Conservation (phyloP, 2,797 vertebrate species). For the Neosilurus hyrtlii region DNA sequence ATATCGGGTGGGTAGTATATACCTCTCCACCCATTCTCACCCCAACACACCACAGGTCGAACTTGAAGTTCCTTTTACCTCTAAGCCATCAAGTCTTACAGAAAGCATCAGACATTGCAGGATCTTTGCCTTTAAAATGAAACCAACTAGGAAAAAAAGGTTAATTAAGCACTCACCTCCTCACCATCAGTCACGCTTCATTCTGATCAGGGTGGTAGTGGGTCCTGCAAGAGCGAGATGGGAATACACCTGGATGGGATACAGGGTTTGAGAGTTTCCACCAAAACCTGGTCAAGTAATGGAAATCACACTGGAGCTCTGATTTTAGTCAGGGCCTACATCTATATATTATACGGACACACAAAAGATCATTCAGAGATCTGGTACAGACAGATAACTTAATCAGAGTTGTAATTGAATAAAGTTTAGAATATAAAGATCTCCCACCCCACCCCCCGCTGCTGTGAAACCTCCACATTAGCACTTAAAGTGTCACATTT, state of each 20-base stretch:
- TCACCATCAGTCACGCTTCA: background rate
- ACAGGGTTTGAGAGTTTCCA: background rate
- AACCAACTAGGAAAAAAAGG: background rate
- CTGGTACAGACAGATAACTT: background rate
- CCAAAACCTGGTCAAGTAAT: too few species aligned
- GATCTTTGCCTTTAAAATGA: background rate
- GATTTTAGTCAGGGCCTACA: too few species aligned
- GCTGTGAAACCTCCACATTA: background rate
- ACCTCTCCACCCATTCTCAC: background rate
- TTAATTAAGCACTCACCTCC: background rate
- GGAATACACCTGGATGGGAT: background rate
- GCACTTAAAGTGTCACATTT: background rate
- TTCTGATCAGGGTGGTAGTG: background rate
- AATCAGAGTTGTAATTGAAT: background rate
- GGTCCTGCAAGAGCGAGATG: background rate
- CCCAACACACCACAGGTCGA: background rate
- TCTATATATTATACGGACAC: background rate
- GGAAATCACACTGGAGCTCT: too few species aligned
- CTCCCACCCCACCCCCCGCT: background rate
- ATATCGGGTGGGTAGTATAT: background rate
- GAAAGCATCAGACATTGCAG: rapidly evolving
- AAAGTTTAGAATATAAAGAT: background rate
- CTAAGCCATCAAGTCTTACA: background rate
- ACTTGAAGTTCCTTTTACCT: background rate
- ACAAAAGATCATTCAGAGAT: background rate